These are phyloP conservation scores for Formica aserva DNA, from an alignment of 2,888 invertebrate species.

Conservation along the genomic window DNA sequence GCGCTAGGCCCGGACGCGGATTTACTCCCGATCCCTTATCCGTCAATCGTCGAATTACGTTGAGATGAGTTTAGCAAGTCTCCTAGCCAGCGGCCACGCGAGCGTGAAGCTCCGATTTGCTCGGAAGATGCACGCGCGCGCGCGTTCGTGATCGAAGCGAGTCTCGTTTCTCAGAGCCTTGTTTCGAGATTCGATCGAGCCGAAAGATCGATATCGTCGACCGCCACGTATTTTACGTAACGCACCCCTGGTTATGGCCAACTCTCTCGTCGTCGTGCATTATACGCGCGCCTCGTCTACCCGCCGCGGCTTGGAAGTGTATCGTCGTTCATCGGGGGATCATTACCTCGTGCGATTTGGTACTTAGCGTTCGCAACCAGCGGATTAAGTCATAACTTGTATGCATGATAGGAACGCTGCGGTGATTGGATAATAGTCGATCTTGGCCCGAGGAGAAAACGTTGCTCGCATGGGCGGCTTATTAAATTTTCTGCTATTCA, in stretches of 20 bases:
- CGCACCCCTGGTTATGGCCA: constrained; percentile 70
- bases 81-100: constrained; percentile 63
- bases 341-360: constrained; percentile 74
- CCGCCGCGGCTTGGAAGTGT: constrained; percentile 51
- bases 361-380: constrained; percentile 73
- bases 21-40: constrained; percentile 67
- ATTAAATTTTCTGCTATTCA: constrained; percentile 63
- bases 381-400: constrained; percentile 83
- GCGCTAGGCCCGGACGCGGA: constrained; percentile 11
- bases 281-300: constrained; percentile 52
- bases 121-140: constrained; percentile 52
- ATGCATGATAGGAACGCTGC: constrained; percentile 57
- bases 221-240: constrained; percentile 77
- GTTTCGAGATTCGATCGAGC: constrained; percentile 70
- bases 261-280: constrained; percentile 48
- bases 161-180: constrained; percentile 48
- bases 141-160: constrained; percentile 9
- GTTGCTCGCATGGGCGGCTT: constrained; percentile 57
- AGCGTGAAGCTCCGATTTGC: constrained; percentile 47
- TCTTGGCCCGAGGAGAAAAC: constrained; percentile 44
- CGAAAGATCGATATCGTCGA: constrained; percentile 78
- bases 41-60: constrained; percentile 72
- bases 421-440: constrained; percentile 66
- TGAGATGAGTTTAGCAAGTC: constrained; percentile 63
- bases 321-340: constrained; percentile 67